Conservation (phyloP, 2,888 invertebrate genomes). For the Calephelis perditalis region DNA sequence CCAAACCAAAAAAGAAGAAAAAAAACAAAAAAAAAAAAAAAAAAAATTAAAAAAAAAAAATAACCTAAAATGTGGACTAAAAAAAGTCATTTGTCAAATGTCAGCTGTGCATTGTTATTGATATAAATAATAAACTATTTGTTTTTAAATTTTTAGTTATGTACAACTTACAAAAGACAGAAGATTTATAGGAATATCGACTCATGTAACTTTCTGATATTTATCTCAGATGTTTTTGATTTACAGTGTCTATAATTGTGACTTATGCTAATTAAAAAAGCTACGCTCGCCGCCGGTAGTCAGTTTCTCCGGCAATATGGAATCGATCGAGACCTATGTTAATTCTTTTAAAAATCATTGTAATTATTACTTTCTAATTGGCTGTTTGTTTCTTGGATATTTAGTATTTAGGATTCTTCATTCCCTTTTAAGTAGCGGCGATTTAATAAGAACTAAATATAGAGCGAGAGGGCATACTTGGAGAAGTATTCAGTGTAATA, state of each 20-base stretch:
- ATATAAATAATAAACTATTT: background rate
- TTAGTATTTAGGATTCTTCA: slow-evolving; percentile 58
- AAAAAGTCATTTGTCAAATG: background rate
- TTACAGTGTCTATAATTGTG: too few species aligned
- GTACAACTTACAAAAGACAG: too few species aligned
- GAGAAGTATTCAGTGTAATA: slow-evolving; percentile 73
- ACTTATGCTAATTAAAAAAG: background rate
- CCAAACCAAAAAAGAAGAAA: too few species aligned
- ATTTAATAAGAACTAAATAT: slow-evolving; percentile 58
- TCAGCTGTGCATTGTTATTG: slow-evolving; percentile 1
- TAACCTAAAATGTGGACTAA: too few species aligned
- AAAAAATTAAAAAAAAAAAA: too few species aligned
- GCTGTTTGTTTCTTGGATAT: slow-evolving; percentile 60
- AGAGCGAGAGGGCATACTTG: slow-evolving; percentile 60
- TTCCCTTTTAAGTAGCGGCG: slow-evolving; percentile 52
- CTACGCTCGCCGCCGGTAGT: background rate
- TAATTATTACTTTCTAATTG: slow-evolving; percentile 62
- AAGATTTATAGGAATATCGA: too few species aligned
- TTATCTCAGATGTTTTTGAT: too few species aligned
- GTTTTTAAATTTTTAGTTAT: too few species aligned
- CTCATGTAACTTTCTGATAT: too few species aligned
- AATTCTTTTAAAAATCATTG: slow-evolving; percentile 26
- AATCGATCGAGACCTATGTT: background rate
- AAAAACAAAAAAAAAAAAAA: too few species aligned
- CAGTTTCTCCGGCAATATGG: background rate